phyloP scores from a whole-genome alignment of 2,113 vertebrate genomes.

The Thamnaconus septentrionalis region DNA sequence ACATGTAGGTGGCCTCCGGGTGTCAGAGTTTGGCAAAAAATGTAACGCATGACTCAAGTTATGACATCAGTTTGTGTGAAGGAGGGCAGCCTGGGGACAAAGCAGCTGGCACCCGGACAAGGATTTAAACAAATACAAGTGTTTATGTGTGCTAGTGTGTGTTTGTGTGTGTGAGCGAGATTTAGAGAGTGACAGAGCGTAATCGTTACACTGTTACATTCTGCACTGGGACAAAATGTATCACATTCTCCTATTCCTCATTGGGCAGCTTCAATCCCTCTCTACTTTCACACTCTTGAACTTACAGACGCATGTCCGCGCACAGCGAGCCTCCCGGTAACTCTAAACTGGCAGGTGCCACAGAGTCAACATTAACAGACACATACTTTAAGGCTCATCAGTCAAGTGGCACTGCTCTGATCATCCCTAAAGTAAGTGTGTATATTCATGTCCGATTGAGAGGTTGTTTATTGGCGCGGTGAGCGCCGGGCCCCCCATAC shows the following conservation, averaged over 20 bases:
- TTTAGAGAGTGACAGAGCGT: neutral
- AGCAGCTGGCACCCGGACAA: conserved; percentile 10
- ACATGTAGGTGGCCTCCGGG: too few relatives aligned
- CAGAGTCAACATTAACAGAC: conserved; percentile 43
- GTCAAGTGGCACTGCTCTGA: conserved; percentile 41
- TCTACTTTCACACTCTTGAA: conserved; percentile 1
- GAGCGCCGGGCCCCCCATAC: conserved; percentile 4
- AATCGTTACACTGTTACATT: conserved; percentile 17
- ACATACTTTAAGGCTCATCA: conserved; percentile 36
- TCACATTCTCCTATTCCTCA: conserved; percentile 41
- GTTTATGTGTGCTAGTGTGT: neutral
- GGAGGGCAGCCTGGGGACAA: conserved; percentile 18
- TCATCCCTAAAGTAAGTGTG: conserved; percentile 16
- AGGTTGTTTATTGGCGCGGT: conserved; percentile 34
- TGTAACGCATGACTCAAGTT: conserved; percentile 42
- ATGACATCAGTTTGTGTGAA: conserved; percentile 43
- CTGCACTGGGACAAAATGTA: conserved; percentile 38
- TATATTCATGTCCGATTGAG: conserved; percentile 32
- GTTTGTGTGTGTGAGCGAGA: conserved; percentile 1
- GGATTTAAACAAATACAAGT: conserved; percentile 7
- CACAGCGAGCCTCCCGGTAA: conserved; percentile 12
- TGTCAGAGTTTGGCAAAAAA: conserved; percentile 19
- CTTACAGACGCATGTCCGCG: neutral
- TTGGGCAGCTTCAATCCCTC: conserved; percentile 28
- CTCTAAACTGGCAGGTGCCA: conserved; percentile 58